These are phyloP conservation scores for Bubo blakistoni DNA, from an alignment of 2,113 vertebrate species.

Conservation along the genomic window DNA sequence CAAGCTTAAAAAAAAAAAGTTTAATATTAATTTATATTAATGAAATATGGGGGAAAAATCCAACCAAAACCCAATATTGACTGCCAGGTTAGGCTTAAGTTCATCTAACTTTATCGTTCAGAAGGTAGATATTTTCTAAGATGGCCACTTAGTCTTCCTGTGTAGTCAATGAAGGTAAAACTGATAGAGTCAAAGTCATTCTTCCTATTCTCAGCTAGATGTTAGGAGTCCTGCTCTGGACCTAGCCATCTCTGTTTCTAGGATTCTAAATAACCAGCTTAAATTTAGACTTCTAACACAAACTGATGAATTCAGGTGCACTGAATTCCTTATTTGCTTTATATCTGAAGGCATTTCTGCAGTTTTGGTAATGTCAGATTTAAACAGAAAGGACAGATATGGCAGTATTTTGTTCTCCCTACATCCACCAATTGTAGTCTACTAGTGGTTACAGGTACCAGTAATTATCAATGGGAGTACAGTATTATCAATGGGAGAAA, in stretches of 20 bases:
- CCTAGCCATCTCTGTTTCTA: not conserved
- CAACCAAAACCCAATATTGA: not conserved
- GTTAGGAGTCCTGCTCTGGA: not conserved
- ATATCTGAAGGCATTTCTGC: not conserved
- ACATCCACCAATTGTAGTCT: not conserved
- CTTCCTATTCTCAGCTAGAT: not conserved
- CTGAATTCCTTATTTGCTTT: not conserved
- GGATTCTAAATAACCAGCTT: not conserved
- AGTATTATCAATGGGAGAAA: not conserved
- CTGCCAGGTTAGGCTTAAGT: not conserved
- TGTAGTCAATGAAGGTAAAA: not conserved
- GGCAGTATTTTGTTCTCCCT: not conserved
- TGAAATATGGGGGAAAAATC: rapidly evolving
- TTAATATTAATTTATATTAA: not conserved
- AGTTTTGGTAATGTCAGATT: not conserved
- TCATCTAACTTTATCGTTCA: not conserved
- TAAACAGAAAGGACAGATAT: not conserved
- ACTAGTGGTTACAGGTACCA: not conserved
- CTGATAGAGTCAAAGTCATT: not conserved
- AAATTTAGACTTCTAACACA: not conserved
- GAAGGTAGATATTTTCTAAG: not conserved
- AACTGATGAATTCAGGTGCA: not conserved
- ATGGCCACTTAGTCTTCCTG: not conserved
- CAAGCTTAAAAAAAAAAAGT: not conserved
- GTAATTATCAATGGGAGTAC: no score